phyloP scores from a whole-genome alignment of 2,113 vertebrate species.

The Camarhynchus parvulus region DNA sequence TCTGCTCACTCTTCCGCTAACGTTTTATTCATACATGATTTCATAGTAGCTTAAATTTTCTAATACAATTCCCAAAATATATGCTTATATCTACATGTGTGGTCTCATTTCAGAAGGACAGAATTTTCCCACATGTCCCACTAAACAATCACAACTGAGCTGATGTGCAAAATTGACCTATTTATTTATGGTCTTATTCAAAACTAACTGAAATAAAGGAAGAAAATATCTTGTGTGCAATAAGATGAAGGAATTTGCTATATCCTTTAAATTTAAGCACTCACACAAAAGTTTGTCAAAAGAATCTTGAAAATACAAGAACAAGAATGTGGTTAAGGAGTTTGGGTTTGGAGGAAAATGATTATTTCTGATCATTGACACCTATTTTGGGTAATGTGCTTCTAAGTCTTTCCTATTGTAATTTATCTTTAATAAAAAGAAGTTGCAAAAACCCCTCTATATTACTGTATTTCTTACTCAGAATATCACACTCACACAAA shows the following conservation, averaged over 20 bases:
- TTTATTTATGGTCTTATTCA: neutral
- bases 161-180: neutral
- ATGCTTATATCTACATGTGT: neutral
- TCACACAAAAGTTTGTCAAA: neutral
- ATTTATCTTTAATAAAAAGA: neutral
- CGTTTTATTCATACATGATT: neutral
- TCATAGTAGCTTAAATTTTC: neutral
- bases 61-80: neutral
- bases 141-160: neutral
- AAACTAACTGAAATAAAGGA: neutral
- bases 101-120: neutral
- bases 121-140: neutral
- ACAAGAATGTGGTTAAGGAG: neutral
- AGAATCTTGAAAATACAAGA: neutral
- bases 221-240: neutral
- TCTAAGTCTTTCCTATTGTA: neutral
- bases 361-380: neutral
- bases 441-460: fast-evolving
- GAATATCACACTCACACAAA: neutral
- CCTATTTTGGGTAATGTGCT: neutral
- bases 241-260: neutral
- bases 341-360: neutral
- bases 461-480: neutral
- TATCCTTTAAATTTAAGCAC: neutral
- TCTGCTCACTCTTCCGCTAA: neutral